phyloP scores from a whole-genome alignment of 1,140 invertebrate species.

The Lepidotrigona ventralis region DNA sequence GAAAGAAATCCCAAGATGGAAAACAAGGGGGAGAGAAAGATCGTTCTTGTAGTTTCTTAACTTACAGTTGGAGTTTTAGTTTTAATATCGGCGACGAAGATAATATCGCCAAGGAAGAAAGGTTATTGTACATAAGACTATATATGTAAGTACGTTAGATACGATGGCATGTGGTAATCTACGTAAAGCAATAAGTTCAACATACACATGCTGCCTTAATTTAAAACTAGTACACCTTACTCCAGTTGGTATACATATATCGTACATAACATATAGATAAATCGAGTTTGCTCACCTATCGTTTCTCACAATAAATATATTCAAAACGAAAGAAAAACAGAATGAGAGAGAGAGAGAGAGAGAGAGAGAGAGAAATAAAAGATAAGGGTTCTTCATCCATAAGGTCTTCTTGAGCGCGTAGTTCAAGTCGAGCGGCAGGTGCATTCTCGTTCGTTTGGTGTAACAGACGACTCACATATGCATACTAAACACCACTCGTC shows the following conservation, averaged over 20 bases:
- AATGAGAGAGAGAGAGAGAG: not conserved
- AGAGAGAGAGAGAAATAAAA: not conserved
- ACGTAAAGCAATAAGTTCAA: constrained; percentile 42
- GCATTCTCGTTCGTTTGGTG: constrained; percentile 61
- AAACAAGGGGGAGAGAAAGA: too few relatives aligned
- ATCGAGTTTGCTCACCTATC: constrained; percentile 19
- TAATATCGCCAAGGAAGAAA: too few relatives aligned
- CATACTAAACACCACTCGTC: constrained; percentile 51
- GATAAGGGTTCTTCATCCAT: not conserved
- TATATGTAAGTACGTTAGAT: constrained; percentile 27
- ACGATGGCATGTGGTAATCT: constrained; percentile 51
- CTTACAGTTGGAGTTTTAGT: too few relatives aligned
- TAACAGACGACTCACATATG: constrained; percentile 51
- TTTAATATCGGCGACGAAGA: too few relatives aligned
- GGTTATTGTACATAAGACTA: too few relatives aligned
- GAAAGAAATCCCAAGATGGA: too few relatives aligned
- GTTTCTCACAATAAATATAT: constrained; percentile 51
- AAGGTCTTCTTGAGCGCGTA: constrained; percentile 17
- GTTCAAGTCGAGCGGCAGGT: constrained; percentile 70
- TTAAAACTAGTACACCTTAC: constrained; percentile 38
- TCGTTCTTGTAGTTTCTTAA: too few relatives aligned
- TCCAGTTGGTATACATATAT: not conserved
- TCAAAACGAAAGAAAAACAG: constrained; percentile 61
- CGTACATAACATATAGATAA: not conserved
- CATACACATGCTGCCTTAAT: constrained; percentile 40